phyloP scores from a whole-genome alignment of 2,113 vertebrate species.

The Gymnogyps californianus region DNA sequence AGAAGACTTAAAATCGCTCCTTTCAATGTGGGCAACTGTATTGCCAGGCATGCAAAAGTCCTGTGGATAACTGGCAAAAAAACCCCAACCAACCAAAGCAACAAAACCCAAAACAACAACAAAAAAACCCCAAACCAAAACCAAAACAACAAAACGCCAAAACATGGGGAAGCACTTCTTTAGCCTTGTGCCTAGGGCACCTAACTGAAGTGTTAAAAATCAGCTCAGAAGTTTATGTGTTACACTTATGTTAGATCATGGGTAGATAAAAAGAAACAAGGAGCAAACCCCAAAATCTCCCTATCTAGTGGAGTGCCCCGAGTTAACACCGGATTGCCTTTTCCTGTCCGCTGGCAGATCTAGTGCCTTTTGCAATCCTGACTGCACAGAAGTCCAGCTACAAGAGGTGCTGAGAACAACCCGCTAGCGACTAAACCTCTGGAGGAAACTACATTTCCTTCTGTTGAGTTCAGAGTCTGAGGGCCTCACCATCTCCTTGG shows the following conservation, averaged over 20 bases:
- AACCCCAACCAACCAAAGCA: accelerated
- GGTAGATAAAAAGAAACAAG: background rate
- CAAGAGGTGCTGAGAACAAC: background rate
- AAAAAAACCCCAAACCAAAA: background rate
- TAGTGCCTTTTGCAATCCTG: background rate
- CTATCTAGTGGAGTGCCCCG: background rate
- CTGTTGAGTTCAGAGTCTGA: background rate
- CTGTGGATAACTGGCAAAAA: background rate
- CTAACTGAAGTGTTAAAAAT: background rate
- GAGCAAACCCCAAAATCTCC: background rate
- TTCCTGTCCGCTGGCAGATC: background rate
- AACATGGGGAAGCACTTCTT: background rate
- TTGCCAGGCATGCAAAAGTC: background rate
- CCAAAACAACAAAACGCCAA: background rate
- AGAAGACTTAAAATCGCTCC: background rate
- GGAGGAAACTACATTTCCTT: background rate
- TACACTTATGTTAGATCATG: background rate
- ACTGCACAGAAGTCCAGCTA: background rate
- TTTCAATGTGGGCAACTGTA: background rate
- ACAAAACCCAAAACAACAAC: background rate
- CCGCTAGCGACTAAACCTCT: background rate
- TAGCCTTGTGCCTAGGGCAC: background rate
- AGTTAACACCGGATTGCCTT: background rate
- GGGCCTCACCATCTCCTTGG: background rate
- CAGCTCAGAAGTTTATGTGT: background rate